These are phyloP conservation scores for Spodoptera frugiperda DNA, from an alignment of 1,140 invertebrate species.

Conservation along the genomic window DNA sequence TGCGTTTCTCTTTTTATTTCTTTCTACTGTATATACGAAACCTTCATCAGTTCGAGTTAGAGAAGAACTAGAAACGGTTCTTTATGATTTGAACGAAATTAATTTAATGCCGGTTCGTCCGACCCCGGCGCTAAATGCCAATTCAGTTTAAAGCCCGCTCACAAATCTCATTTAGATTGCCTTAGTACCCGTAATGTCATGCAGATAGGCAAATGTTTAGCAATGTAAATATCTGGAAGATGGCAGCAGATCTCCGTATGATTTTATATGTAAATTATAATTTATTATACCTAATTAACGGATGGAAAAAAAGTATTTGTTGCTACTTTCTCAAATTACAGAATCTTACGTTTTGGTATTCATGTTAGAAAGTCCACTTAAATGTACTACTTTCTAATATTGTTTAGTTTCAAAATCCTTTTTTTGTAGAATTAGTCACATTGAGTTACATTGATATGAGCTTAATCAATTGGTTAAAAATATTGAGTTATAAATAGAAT, in stretches of 20 bases:
- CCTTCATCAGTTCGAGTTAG: constrained; percentile 1
- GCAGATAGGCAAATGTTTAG: constrained; percentile 46
- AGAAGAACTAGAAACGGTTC: constrained; percentile 17
- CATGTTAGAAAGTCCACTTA: not conserved
- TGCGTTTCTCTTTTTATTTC: not conserved
- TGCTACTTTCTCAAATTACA: not conserved
- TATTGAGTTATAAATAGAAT: too few species aligned
- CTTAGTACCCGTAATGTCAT: constrained; percentile 45
- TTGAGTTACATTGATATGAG: too few species aligned
- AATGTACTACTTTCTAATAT: not conserved
- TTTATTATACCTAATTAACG: constrained; percentile 3
- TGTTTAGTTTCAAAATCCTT: too few species aligned
- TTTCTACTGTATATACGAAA: not conserved
- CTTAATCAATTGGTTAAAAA: not conserved
- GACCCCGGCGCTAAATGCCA: constrained; percentile 40
- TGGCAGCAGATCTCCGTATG: constrained; percentile 17
- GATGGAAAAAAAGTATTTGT: constrained; percentile 1
- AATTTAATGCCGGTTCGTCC: constrained; percentile 29
- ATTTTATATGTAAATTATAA: constrained; percentile 23
- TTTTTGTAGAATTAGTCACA: not conserved
- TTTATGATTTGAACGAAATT: constrained; percentile 25
- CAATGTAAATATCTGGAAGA: constrained; percentile 52
- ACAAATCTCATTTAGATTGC: constrained; percentile 66
- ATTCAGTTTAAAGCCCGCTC: constrained; percentile 47
- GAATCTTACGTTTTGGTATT: not conserved